Base-by-base conservation (phyloP, 92 coral and sea anemone genomes). In the Isaurus tuberculatus region DNA sequence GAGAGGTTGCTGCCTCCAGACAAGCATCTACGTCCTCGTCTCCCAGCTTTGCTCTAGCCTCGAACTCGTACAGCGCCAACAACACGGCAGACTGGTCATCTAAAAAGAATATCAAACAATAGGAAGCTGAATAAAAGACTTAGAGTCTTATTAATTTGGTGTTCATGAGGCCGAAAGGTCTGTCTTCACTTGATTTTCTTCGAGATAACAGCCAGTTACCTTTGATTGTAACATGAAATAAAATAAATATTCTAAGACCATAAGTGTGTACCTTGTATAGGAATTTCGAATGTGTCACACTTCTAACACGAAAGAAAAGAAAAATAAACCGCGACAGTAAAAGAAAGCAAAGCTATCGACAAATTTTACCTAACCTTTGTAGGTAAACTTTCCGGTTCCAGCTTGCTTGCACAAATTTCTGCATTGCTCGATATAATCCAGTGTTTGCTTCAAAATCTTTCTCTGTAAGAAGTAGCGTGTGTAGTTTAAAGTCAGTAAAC, bases 1-100 rank as follows among this genome's bases (percentile, higher is more conserved):
- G 84, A 34, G 87, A 86, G 25, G 92, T 85, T 36, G 90, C 92
- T 58, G 79, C 71, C 29, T 96, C 95, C 11, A 96, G 83, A 74
- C 97, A 90, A 19, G 84, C 85, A 79, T 91, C 95, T 1, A 96
- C 72, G 49, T 86, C 92, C 32, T 85, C 89, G 51, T 92, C 93
- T 28, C 95, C 94, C 14, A 96, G 87, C 67, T 96, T 95, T 16
- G 92, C 94, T 40, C 94, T 96, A 15, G 99, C 98, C 79, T 96
- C 99, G 60, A 96, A 94, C 85, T 96, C 99, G 88, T 96, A 96
- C 60, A 96, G 75, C 8, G 79, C 87, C 60, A 96, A 81, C 64
- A 90, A 87, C 28, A 96, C 60, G 22, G 88, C 79, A 8, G 94
- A 88, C 46, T 40, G 46, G 63, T 96, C 99, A 85, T 96, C 99